Evolutionary conservation across 2,888 invertebrate species (phyloP).

Genomic region (Aricia artaxerxes): DNA sequence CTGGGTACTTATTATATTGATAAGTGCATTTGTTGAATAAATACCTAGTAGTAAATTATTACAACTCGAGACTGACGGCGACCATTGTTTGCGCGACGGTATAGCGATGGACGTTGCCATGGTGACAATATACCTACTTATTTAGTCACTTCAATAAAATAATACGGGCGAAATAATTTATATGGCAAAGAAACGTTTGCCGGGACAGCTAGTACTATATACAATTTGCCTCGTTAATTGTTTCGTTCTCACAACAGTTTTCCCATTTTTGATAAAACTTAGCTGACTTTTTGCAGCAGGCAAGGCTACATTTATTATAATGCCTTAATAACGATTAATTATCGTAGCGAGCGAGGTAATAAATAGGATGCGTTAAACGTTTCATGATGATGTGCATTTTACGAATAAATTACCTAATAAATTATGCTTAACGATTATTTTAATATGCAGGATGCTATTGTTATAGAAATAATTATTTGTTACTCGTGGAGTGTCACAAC

Average conservation of each 20-base stretch:
- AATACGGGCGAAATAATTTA: too few relatives aligned
- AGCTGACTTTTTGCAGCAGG: not conserved
- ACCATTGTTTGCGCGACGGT: too few relatives aligned
- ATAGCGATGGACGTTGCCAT: too few relatives aligned
- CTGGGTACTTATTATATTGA: too few relatives aligned
- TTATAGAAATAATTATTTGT: not conserved
- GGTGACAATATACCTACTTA: too few relatives aligned
- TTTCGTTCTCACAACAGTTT: not conserved
- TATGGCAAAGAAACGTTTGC: too few relatives aligned
- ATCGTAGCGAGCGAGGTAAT: conserved; percentile 9
- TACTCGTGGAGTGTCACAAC: not conserved
- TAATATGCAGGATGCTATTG: conserved; percentile 10
- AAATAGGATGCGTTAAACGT: conserved; percentile 6
- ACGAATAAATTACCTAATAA: not conserved
- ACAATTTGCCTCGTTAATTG: not conserved
- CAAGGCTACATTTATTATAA: conserved; percentile 8
- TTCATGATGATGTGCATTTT: conserved; percentile 8
- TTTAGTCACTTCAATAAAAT: too few relatives aligned
- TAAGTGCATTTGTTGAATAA: too few relatives aligned
- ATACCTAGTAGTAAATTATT: too few relatives aligned
- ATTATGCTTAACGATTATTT: not conserved
- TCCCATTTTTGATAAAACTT: not conserved
- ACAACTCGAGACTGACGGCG: too few relatives aligned
- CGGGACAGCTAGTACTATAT: too few relatives aligned
- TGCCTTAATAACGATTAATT: conserved; percentile 4